A percentile compares a stretch with the other conserved stretches of the same genome.
Conservation (phyloP, 2,113 vertebrate species). For the Ophiodon elongatus region DNA sequence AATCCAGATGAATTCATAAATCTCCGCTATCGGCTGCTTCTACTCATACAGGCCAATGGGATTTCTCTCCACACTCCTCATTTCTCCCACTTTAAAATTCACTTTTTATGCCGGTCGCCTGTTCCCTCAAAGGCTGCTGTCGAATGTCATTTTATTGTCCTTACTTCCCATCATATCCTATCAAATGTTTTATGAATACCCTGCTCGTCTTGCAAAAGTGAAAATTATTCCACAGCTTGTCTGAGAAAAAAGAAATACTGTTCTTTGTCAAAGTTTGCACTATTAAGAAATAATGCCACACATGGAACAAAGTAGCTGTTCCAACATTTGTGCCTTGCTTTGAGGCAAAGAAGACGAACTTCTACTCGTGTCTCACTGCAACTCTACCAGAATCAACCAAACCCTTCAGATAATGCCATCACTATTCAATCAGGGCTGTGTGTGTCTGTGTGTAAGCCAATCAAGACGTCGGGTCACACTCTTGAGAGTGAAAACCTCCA, state of each 20-base stretch:
- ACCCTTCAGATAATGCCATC: conserved; percentile 13
- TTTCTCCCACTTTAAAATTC: conserved; percentile 45
- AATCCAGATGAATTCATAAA: conserved; percentile 47
- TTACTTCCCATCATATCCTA: not conserved
- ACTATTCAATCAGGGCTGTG: conserved; percentile 48
- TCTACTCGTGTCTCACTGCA: not conserved
- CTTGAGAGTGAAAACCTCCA: not conserved
- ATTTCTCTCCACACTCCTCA: conserved; percentile 31
- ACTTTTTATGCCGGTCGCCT: conserved; percentile 35
- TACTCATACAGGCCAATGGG: not conserved
- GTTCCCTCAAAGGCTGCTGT: conserved; percentile 37
- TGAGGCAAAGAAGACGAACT: not conserved
- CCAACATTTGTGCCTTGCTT: not conserved
- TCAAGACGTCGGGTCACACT: conserved; percentile 40
- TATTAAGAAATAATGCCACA: not conserved
- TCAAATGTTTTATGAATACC: not conserved
- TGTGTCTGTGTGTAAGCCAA: not conserved
- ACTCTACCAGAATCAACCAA: not conserved
- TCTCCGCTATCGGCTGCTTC: conserved; percentile 35
- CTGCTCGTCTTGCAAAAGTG: not conserved
- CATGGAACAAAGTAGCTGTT: not conserved
- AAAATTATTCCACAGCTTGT: not conserved
- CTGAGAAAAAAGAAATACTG: not conserved
- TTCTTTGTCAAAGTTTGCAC: not conserved
- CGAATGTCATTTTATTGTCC: conserved; percentile 17